Conservation (phyloP, 2,113 vertebrate species). For the Bungarus multicinctus region DNA sequence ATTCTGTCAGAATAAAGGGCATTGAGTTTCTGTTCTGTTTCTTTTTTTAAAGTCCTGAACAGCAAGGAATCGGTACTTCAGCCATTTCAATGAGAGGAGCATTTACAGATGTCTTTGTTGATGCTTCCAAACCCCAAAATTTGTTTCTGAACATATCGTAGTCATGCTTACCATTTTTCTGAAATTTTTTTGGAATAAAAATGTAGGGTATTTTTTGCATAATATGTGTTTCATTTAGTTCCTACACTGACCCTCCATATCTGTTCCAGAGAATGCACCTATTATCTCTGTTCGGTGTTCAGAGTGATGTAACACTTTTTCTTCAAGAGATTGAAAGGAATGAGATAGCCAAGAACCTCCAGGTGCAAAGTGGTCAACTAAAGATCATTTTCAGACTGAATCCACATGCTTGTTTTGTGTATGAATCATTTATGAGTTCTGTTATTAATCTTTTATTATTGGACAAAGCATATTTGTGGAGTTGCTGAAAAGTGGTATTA, state of each 20-base stretch:
- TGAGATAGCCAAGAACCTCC: neutral
- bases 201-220: neutral
- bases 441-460: neutral
- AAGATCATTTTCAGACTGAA: neutral
- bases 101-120: neutral
- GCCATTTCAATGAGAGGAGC: neutral
- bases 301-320: neutral
- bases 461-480: neutral
- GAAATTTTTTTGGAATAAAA: neutral
- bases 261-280: neutral
- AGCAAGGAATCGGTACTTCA: neutral
- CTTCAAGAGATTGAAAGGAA: neutral
- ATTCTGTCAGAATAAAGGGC: neutral
- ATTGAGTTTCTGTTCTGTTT: neutral
- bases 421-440: neutral
- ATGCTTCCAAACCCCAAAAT: neutral
- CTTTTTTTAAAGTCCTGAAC: neutral
- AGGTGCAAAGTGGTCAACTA: neutral
- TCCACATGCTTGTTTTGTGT: neutral
- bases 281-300: neutral
- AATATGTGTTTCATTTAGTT: neutral
- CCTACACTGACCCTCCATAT: neutral
- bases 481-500: neutral
- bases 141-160: neutral
- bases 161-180: neutral